These are phyloP conservation scores for Melanotaenia pygmaea DNA, from an alignment of 2,797 vertebrate genomes.

Conservation along the genomic window DNA sequence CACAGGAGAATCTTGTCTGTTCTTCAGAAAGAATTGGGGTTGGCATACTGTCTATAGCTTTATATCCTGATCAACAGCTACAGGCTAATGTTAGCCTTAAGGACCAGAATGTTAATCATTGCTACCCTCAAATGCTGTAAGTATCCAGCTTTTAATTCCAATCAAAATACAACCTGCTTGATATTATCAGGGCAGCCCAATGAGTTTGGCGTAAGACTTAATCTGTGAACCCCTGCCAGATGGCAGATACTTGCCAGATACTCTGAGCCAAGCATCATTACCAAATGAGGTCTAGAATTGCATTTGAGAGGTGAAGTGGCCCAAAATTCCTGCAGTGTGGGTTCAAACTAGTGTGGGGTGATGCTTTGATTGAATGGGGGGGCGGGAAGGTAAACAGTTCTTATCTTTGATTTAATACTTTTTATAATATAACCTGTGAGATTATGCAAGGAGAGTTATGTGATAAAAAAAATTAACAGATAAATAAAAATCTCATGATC, in stretches of 20 bases:
- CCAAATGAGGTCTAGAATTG: background rate
- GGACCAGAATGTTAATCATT: background rate
- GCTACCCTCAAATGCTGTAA: background rate
- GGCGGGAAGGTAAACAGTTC: no score
- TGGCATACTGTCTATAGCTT: background rate
- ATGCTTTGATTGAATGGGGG: no score
- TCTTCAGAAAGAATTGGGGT: background rate
- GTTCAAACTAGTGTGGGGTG: no score
- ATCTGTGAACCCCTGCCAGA: background rate
- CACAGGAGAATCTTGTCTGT: background rate
- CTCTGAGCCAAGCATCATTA: background rate
- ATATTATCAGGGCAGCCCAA: conserved; percentile 3
- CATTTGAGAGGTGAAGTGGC: background rate
- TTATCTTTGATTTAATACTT: no score
- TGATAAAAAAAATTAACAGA: background rate
- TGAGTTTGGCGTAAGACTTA: background rate
- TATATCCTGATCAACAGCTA: background rate
- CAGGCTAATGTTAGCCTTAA: background rate
- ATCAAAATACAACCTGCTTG: conserved; percentile 1
- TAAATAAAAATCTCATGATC: background rate
- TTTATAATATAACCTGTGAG: no score
- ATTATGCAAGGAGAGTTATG: background rate
- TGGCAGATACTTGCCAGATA: conserved; percentile 1
- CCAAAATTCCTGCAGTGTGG: background rate
- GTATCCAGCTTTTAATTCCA: background rate